These are phyloP conservation scores for Epistrophella euchroma DNA, from an alignment of 2,888 invertebrate genomes.

Conservation along the genomic window DNA sequence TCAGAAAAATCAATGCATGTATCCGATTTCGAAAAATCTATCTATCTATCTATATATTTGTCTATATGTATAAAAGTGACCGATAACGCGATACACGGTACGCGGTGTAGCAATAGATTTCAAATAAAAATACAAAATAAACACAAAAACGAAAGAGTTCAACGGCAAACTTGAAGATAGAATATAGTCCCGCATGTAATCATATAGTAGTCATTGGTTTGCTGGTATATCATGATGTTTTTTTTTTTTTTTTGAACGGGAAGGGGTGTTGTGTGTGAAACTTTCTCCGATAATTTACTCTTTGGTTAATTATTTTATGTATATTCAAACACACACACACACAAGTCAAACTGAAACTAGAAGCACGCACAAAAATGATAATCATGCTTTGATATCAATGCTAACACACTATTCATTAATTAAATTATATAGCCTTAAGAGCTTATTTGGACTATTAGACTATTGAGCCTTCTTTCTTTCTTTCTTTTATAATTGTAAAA, in stretches of 20 bases:
- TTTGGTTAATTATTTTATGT: conserved; percentile 66
- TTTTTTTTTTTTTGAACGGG: background rate
- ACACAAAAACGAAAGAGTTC: conserved; percentile 73
- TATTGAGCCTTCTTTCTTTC: background rate
- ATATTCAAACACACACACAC: conserved; percentile 7
- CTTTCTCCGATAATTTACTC: conserved; percentile 74
- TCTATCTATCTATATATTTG: background rate
- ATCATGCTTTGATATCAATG: conserved; percentile 55
- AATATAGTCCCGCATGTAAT: conserved; percentile 42
- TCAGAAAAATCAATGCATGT: conserved; percentile 33
- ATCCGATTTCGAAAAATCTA: conserved; percentile 49
- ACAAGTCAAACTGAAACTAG: background rate
- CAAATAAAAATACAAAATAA: conserved; percentile 39
- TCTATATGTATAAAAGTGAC: conserved; percentile 48
- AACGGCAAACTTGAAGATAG: conserved; percentile 63
- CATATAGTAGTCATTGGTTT: conserved; percentile 23
- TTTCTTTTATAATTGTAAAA: background rate
- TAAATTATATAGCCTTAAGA: conserved; percentile 57
- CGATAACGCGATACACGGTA: conserved; percentile 57
- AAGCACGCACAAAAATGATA: conserved; percentile 61
- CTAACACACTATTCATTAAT: conserved; percentile 59
- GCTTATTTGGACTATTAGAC: conserved; percentile 16
- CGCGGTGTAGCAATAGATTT: conserved; percentile 49
- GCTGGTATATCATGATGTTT: background rate
- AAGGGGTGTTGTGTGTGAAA: conserved; percentile 57